phyloP scores from a whole-genome alignment of 2,888 invertebrate species.

The Drosophila anomalata region DNA sequence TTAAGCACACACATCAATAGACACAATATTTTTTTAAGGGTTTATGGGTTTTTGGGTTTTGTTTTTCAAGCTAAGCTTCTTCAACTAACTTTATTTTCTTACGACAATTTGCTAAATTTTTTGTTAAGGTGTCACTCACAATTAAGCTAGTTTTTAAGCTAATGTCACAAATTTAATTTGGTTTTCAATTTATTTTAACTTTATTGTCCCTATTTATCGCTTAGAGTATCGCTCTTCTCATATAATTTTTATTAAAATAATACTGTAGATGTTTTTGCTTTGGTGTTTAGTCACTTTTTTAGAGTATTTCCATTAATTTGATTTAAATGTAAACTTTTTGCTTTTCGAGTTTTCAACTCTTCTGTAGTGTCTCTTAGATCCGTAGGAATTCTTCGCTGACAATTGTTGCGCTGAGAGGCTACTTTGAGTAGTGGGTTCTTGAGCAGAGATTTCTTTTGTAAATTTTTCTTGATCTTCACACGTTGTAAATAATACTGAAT shows the following conservation, averaged over 20 bases:
- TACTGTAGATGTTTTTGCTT: conserved; percentile 52
- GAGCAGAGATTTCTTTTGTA: conserved; percentile 28
- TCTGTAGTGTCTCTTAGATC: conserved; percentile 22
- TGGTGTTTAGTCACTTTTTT: conserved; percentile 35
- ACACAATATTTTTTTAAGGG: conserved; percentile 25
- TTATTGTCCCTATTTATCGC: conserved; percentile 49
- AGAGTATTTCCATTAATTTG: conserved; percentile 5
- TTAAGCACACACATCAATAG: conserved; percentile 52
- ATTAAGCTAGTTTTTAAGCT: conserved; percentile 44
- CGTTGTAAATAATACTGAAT: conserved; percentile 45
- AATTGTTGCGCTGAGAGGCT: conserved; percentile 43
- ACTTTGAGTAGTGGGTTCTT: conserved; percentile 41
- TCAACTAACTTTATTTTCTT: conserved; percentile 13
- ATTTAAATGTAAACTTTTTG: conserved; percentile 6
- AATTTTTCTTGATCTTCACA: conserved; percentile 28
- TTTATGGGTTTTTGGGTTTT: conserved; percentile 6
- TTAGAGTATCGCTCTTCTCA: conserved; percentile 18
- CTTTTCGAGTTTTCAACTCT: conserved; percentile 38
- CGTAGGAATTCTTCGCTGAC: conserved; percentile 41
- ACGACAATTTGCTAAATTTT: conserved; percentile 40
- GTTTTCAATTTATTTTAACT: conserved; percentile 34
- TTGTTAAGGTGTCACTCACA: conserved; percentile 40
- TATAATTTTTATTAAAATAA: conserved; percentile 51
- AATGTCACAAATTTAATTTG: conserved; percentile 44
- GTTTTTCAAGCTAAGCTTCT: conserved; percentile 55